Conservation (phyloP, 1,140 invertebrate genomes). For the Nasonia giraulti region DNA sequence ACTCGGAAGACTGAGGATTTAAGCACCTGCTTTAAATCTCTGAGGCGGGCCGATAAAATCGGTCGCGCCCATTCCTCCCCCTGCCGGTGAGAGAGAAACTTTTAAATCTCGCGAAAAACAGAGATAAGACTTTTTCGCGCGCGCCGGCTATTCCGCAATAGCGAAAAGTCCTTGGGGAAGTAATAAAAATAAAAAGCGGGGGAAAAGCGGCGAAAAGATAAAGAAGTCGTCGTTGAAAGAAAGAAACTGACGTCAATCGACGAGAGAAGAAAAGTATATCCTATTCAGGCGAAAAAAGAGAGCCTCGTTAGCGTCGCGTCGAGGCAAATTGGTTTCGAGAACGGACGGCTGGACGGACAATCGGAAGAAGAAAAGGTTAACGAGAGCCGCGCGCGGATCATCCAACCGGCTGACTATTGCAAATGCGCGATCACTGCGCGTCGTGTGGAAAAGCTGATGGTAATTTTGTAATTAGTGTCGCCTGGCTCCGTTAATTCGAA, state of each 20-base stretch:
- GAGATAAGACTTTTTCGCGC: conserved; percentile 44
- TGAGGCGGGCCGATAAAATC: conserved; percentile 43
- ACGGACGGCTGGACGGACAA: conserved; percentile 29
- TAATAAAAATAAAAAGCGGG: conserved; percentile 43
- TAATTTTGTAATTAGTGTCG: too few species aligned
- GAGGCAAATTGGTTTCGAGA: conserved; percentile 46
- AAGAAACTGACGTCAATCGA: conserved; percentile 43
- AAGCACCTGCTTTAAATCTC: conserved; percentile 50
- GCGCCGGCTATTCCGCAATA: conserved; percentile 19
- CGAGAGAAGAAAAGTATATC: conserved; percentile 44
- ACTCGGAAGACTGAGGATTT: conserved; percentile 40
- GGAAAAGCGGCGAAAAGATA: conserved; percentile 5
- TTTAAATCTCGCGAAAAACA: conserved; percentile 49
- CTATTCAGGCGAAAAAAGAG: conserved; percentile 28
- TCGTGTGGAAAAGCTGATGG: not conserved
- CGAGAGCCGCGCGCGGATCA: conserved; percentile 2
- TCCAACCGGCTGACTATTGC: not conserved
- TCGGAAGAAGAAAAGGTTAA: conserved; percentile 53
- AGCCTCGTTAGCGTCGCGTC: conserved; percentile 45
- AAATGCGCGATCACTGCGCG: not conserved
- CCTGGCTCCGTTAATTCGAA: too few species aligned
- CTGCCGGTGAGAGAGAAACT: not conserved
- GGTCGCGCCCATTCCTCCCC: not conserved
- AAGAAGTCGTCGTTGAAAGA: conserved; percentile 16
- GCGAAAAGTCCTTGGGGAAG: conserved; percentile 42